Base-by-base conservation (phyloP, 2,888 invertebrate genomes). In the Lasioglossum villosulum region DNA sequence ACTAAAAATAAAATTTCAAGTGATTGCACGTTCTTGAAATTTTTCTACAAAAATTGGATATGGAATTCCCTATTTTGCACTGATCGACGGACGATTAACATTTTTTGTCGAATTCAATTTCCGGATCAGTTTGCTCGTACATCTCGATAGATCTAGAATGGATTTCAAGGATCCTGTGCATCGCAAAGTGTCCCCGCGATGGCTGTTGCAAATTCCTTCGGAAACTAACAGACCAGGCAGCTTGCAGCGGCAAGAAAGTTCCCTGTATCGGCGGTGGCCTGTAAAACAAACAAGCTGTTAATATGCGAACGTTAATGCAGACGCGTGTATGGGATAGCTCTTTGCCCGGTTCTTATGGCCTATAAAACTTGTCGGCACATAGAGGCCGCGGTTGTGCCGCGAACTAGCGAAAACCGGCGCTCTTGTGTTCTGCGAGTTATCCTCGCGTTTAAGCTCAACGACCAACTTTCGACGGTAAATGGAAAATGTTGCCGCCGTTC, bases 241-340 rank as follows among this genome's bases (percentile, higher is more conserved):
- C n/a, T 23, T 14, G 70, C 39, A n/a, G 70, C 39, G 14, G n/a
- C 70, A n/a, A 27, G 70, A 42, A 71, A 42, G n/a, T 71, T 71
- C n/a, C 16, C 8, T 27, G 30, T 63, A 27, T 30, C 30, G 4
- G 39, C 8, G 37, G 37, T 37, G 37, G 34, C 23, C 10, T 68
- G 37, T 37, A 42, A 42, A 71, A 42, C 70, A 42, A 71, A 71
- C 70, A 16, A 42, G 42, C 70, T 42, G 70, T 71, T 42, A 42
- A 71, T 71, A 71, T 8, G 70, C 70, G 70, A 42, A 71, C 70
- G 70, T 42, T 71, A 71, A 68, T 68, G 68, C 37, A 37, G 68
- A 68, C 37, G 39, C 68, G n/a, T 68, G 37, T 39, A 34, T 10
- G 30, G 14, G 16, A 10, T 12, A 23, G 37, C 37, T 14, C 23